Evolutionary conservation across 2,888 invertebrate genomes (phyloP).

Genomic region (Ichneumoninae sp.): DNA sequence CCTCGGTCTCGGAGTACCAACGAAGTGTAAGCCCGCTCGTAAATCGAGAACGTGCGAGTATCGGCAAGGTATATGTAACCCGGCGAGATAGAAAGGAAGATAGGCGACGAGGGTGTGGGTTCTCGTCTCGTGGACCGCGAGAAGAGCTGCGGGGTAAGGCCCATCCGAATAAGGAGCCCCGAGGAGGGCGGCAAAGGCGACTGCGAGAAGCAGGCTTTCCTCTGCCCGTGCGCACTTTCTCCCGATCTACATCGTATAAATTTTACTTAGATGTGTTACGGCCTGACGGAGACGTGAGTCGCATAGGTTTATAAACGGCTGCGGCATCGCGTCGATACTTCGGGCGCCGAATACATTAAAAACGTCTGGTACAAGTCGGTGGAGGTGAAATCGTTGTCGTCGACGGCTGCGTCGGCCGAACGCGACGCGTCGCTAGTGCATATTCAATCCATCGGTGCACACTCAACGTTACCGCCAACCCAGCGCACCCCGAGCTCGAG

Average conservation of each 20-base stretch:
- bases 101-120: neutral
- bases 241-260: conserved; percentile 66
- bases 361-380: conserved; percentile 66
- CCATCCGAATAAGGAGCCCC: conserved; percentile 32
- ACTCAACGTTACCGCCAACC: neutral
- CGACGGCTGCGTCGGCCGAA: conserved; percentile 45
- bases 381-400: conserved; percentile 45
- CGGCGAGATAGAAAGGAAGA: neutral
- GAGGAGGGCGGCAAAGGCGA: conserved; percentile 1
- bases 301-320: conserved; percentile 54
- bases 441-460: neutral
- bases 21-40: conserved; percentile 65
- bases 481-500: conserved; percentile 10
- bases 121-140: conserved; percentile 39
- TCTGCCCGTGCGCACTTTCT: conserved; percentile 49
- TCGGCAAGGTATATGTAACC: conserved; percentile 36
- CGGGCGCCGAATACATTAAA: conserved; percentile 78
- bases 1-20: conserved; percentile 57
- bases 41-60: conserved; percentile 67
- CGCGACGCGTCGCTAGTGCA: neutral
- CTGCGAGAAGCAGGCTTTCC: conserved; percentile 8
- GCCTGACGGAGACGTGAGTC: conserved; percentile 61
- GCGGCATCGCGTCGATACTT: conserved; percentile 70
- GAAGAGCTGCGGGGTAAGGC: conserved; percentile 12
- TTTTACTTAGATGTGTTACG: conserved; percentile 62